A percentile compares a stretch with the other conserved stretches of the same genome.
These are phyloP conservation scores for Halictus rubicundus DNA, from an alignment of 1,140 invertebrate genomes.

Conservation along the genomic window DNA sequence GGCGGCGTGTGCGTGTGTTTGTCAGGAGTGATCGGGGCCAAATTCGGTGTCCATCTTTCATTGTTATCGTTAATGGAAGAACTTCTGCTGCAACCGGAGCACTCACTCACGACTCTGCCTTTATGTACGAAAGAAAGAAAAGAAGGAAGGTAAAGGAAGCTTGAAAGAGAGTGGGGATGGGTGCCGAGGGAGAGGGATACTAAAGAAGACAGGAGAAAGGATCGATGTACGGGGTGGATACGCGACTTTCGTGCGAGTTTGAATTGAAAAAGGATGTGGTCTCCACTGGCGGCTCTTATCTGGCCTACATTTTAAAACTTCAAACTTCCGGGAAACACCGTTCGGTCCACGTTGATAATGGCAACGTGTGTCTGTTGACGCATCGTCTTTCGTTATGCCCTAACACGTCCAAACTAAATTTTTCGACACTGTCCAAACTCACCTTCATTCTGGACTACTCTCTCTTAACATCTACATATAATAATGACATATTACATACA, in stretches of 20 bases:
- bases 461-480: no score
- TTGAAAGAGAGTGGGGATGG: not conserved
- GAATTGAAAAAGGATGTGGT: conserved; percentile 63
- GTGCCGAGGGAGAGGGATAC: not conserved
- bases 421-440: not conserved
- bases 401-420: not conserved
- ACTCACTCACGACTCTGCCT: conserved; percentile 42
- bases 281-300: conserved; percentile 59
- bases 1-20: conserved; percentile 59
- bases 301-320: conserved; percentile 66
- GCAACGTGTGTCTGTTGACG: conserved; percentile 30
- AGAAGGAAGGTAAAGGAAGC: conserved; percentile 9
- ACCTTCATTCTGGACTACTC: no score
- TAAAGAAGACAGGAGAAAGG: conserved; percentile 7
- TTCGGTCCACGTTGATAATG: conserved; percentile 33
- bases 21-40: conserved; percentile 65
- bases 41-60: conserved; percentile 72
- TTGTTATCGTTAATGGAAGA: conserved; percentile 77
- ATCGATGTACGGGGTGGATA: conserved; percentile 58
- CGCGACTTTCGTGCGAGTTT: conserved; percentile 64
- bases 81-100: conserved; percentile 62
- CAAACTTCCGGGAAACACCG: conserved; percentile 46
- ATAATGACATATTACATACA: no score
- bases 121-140: conserved; percentile 49
- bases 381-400: not conserved